Base-by-base conservation (phyloP, 2,113 vertebrate species). In the Microcebus tavaratra region DNA sequence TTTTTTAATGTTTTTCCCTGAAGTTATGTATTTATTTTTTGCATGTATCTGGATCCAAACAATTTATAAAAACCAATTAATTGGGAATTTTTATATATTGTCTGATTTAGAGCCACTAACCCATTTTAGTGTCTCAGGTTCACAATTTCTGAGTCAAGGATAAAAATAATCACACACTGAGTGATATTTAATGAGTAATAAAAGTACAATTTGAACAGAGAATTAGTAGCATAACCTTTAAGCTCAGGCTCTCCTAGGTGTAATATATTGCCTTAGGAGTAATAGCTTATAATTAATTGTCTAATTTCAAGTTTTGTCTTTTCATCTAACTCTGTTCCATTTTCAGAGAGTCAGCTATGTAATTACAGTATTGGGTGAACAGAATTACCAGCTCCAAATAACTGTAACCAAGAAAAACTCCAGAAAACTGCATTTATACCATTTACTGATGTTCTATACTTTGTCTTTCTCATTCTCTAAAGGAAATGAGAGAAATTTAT, bases 201-300 rank as follows among this genome's bases (percentile, higher is more conserved):
- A 98, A 98, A 97, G 55, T 48, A 95, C 88, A 72, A 96, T 92
- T 96, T 95, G 70, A 96, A 78, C 59, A 94, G 91, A 97, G 81
- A 97, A 96, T 98, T 97, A 95, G 96, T 88, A 95, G 86, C 48
- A 88, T 95, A 97, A 98, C 96, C 97, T 97, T 97, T 98, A 97
- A 95, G 97, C 50, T 91, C 76, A 85, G 21, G 45, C 72, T 95
- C 81, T 98, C 96, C 48, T 95, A 97, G 88, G 85, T 95, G 17
- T 94, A 93, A 96, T 97, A 95, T 92, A 96, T 68, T 94, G 91
- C 85, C 78, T 81, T 88, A 90, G 36, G 93, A 92, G 65, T 93
- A 91, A 95, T 88, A 94, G 36, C 50, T 92, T 80, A 29, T 94
- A 97, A 98, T 97, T 98, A 96, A 97, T 95, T 78, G 91, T 92